Conservation (phyloP, 2,797 vertebrate species). For the Craterocephalus amniculus region DNA sequence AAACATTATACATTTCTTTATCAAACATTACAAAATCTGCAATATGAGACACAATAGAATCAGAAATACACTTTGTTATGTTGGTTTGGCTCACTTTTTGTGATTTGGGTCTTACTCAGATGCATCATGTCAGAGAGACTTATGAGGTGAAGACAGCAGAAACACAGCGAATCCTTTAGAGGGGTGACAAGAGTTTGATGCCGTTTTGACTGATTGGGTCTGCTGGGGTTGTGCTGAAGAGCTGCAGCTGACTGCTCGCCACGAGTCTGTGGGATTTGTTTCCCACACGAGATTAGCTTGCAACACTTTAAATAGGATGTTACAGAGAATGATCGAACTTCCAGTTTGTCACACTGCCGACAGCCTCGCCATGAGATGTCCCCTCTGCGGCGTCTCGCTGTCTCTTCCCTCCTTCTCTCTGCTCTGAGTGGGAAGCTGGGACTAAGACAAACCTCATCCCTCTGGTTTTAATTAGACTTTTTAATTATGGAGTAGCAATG, state of each 20-base stretch:
- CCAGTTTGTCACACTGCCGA: slow-evolving; percentile 34
- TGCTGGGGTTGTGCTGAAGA: too few relatives aligned
- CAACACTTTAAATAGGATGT: slow-evolving; percentile 33
- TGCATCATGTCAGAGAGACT: too few relatives aligned
- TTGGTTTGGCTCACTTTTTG: too few relatives aligned
- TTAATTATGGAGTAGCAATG: slow-evolving; percentile 57
- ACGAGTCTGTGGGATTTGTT: not conserved
- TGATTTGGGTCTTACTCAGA: too few relatives aligned
- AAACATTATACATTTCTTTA: too few relatives aligned
- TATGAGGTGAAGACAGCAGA: not conserved
- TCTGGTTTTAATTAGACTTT: slow-evolving; percentile 72
- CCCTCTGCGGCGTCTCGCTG: slow-evolving; percentile 14
- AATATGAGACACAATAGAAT: too few relatives aligned
- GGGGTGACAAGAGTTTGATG: not conserved
- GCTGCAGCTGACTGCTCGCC: too few relatives aligned
- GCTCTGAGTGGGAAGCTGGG: slow-evolving; percentile 27
- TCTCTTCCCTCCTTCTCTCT: slow-evolving; percentile 5
- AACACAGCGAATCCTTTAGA: not conserved
- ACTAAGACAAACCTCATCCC: slow-evolving; percentile 50
- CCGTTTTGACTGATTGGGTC: not conserved
- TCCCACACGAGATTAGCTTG: slow-evolving; percentile 17
- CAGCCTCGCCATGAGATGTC: slow-evolving; percentile 29
- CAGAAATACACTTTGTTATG: too few relatives aligned
- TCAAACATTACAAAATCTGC: too few relatives aligned
- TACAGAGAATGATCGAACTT: slow-evolving; percentile 22